These are phyloP conservation scores for Diadumene lineata DNA, from an alignment of 92 coral and sea anemone species.

Conservation along the genomic window DNA sequence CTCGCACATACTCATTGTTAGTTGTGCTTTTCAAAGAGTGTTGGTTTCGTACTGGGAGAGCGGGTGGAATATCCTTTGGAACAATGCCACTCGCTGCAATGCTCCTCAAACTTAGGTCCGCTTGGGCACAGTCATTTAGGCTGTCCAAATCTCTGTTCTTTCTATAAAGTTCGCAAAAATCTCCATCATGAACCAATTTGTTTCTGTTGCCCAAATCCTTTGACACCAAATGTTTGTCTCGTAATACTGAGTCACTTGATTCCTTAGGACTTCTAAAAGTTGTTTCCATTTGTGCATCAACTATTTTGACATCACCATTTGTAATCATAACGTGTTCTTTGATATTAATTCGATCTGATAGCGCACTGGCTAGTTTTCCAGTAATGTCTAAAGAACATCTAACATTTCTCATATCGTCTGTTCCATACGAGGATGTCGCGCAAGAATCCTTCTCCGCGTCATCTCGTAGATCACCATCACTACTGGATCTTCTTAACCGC, in stretches of 20 bases:
- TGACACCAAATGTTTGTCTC: not conserved
- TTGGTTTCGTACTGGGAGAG: conserved; percentile 19
- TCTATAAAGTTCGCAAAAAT: not conserved
- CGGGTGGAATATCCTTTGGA: not conserved
- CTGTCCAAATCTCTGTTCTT: not conserved
- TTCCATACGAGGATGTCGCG: conserved; percentile 56
- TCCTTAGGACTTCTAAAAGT: not conserved
- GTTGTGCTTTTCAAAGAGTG: not conserved
- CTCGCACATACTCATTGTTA: not conserved
- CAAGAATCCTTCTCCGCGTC: not conserved
- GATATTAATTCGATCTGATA: conserved; percentile 14
- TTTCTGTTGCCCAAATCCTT: not conserved
- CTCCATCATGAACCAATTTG: not conserved
- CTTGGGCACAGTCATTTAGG: not conserved
- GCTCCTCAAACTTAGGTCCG: not conserved
- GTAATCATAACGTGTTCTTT: not conserved
- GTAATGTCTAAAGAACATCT: conserved; percentile 37
- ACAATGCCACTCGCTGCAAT: not conserved
- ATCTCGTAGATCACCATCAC: conserved; percentile 21
- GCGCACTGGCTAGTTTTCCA: conserved; percentile 50
- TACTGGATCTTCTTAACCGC: conserved; percentile 20
- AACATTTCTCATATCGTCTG: conserved; percentile 34
- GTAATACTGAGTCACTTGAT: not conserved
- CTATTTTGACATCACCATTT: not conserved
- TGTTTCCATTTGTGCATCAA: not conserved